Percentiles rank a stretch among this genome's conserved stretches.
Conservation (phyloP, 2,113 vertebrate species). For the Scytalopus superciliaris region DNA sequence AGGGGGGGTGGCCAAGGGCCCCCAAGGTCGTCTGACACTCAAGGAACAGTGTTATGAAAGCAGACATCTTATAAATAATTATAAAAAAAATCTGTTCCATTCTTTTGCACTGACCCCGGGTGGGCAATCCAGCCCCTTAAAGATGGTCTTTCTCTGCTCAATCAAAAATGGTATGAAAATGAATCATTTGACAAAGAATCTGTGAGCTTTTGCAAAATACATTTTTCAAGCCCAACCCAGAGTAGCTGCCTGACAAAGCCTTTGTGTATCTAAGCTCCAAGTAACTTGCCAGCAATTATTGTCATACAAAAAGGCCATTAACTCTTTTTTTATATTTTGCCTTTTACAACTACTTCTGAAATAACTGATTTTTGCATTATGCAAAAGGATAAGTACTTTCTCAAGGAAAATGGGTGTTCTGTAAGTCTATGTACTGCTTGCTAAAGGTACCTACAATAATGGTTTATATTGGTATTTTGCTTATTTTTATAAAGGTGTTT, state of each 20-base stretch:
- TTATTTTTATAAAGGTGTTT: not conserved
- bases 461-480: not conserved
- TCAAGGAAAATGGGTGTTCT: not conserved
- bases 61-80: conserved; percentile 83
- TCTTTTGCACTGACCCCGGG: conserved; percentile 64
- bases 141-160: conserved; percentile 36
- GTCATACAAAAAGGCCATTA: not conserved
- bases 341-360: not conserved
- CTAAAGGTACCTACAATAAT: not conserved
- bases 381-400: not conserved
- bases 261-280: not conserved
- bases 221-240: not conserved
- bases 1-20: conserved; percentile 35
- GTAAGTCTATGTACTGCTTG: not conserved
- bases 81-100: conserved; percentile 76
- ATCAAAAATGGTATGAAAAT: conserved; percentile 48
- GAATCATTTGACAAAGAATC: conserved; percentile 33
- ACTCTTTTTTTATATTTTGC: not conserved
- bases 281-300: not conserved
- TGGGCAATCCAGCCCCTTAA: conserved; percentile 47
- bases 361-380: not conserved
- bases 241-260: not conserved
- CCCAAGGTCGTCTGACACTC: conserved; percentile 66
- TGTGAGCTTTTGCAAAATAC: not conserved
- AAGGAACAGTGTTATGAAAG: conserved; percentile 65